A percentile compares a stretch with the other conserved stretches of the same genome.
phyloP scores from a whole-genome alignment of 2,113 vertebrate genomes.

The Ceratotherium simum region DNA sequence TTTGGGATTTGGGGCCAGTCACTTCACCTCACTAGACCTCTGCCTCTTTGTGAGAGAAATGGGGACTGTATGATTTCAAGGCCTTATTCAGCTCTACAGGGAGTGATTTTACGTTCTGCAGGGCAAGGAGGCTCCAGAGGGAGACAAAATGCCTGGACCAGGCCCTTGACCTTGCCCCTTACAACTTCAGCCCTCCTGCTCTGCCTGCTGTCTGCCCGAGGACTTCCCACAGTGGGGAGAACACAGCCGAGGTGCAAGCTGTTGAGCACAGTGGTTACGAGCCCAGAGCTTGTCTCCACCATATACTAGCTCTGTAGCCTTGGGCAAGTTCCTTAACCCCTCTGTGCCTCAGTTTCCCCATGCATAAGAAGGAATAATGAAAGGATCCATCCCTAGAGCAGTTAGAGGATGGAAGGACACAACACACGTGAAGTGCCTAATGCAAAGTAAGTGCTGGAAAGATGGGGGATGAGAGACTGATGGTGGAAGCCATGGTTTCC shows the following conservation, averaged over 20 bases:
- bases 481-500: background rate
- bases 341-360: background rate
- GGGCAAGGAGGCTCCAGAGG: background rate
- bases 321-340: background rate
- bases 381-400: background rate
- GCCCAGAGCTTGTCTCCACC: background rate
- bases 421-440: accelerated
- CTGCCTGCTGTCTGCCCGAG: accelerated
- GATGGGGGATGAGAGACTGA: background rate
- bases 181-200: background rate
- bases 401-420: background rate
- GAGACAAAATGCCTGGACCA: background rate
- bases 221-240: background rate
- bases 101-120: background rate
- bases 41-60: conserved; percentile 21
- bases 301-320: background rate
- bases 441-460: background rate
- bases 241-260: background rate
- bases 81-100: background rate
- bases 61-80: background rate
- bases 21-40: background rate
- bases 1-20: conserved; percentile 50
- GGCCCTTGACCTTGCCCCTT: background rate
- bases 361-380: accelerated
- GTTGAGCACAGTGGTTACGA: accelerated